These are phyloP conservation scores for Endomychus coccineus DNA, from an alignment of 2,888 invertebrate genomes.

Conservation along the genomic window DNA sequence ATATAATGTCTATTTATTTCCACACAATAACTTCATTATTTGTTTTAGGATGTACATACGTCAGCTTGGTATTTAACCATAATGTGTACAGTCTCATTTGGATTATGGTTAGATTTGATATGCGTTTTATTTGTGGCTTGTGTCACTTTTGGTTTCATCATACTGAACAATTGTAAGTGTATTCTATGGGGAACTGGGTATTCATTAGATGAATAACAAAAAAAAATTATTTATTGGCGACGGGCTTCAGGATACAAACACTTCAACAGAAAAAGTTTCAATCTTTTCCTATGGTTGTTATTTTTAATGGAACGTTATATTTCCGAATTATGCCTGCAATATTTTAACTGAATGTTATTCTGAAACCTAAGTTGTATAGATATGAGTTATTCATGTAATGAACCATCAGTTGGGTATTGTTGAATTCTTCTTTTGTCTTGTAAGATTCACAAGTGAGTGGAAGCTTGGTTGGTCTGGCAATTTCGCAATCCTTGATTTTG, in stretches of 20 bases:
- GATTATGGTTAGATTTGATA: constrained; percentile 57
- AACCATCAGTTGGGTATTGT: too few relatives aligned
- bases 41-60: constrained; percentile 48
- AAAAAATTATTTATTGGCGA: too few relatives aligned
- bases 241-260: too few relatives aligned
- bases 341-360: too few relatives aligned
- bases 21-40: constrained; percentile 41
- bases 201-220: too few relatives aligned
- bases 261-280: too few relatives aligned
- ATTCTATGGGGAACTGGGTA: too few relatives aligned
- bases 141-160: constrained; percentile 53
- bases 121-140: constrained; percentile 53
- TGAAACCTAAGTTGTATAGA: too few relatives aligned
- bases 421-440: not conserved
- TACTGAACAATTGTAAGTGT: constrained; percentile 27
- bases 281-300: too few relatives aligned
- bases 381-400: not conserved
- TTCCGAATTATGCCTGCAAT: too few relatives aligned
- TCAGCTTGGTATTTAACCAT: constrained; percentile 56
- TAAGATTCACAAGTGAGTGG: constrained; percentile 23
- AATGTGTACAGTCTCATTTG: constrained; percentile 56
- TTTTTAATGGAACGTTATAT: too few relatives aligned
- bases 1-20: too few relatives aligned
- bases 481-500: constrained; percentile 48
- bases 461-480: constrained; percentile 32